These are phyloP conservation scores for Tuta absoluta DNA, from an alignment of 2,888 invertebrate species.

Conservation along the genomic window DNA sequence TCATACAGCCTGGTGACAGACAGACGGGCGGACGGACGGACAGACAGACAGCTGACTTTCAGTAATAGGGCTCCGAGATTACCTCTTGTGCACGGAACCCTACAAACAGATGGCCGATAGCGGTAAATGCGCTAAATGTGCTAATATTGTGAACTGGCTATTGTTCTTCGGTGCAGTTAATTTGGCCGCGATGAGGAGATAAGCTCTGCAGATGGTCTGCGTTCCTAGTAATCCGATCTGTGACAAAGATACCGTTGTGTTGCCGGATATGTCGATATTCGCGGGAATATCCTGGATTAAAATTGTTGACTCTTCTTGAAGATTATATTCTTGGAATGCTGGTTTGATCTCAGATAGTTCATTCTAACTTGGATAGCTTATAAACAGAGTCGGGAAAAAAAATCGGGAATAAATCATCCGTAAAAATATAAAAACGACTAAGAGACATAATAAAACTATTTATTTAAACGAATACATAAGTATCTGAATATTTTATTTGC, in stretches of 20 bases:
- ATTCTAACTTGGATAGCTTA: no score
- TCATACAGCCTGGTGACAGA: no score
- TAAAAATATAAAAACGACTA: no score
- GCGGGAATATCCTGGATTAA: neutral
- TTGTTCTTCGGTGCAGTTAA: slow-evolving; percentile 25
- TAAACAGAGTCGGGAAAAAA: no score
- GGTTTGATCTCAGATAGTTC: no score
- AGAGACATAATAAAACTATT: no score
- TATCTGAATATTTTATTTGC: no score
- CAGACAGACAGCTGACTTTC: neutral
- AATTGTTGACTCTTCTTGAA: no score
- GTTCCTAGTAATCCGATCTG: slow-evolving; percentile 58
- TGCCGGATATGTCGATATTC: neutral
- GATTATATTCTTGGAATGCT: no score
- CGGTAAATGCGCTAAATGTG: slow-evolving; percentile 2
- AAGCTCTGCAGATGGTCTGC: slow-evolving; percentile 52
- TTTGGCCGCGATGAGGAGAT: slow-evolving; percentile 46
- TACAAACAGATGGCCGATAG: slow-evolving; percentile 11
- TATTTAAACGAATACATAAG: no score
- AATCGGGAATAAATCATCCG: no score
- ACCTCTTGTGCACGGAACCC: neutral
- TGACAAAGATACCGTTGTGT: slow-evolving; percentile 60
- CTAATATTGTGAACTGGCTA: slow-evolving; percentile 22
- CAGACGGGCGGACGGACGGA: no score
- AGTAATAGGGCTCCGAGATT: neutral